phyloP scores from a whole-genome alignment of 2,113 vertebrate species.

The Galbula dea region DNA sequence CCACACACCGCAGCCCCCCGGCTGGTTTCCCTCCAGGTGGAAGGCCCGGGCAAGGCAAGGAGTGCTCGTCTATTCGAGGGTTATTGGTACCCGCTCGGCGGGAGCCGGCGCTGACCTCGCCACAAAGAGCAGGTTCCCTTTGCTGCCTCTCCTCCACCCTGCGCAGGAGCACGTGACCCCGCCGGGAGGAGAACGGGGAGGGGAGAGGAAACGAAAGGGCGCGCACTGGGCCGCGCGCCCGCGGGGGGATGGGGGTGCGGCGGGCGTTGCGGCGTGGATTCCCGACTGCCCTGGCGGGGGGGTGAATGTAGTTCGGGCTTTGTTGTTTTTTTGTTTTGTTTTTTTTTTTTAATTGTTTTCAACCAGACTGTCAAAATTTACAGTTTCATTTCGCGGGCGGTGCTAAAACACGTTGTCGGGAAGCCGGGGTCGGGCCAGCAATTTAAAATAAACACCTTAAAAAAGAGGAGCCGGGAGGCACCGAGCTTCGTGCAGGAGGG shows the following conservation, averaged over 20 bases:
- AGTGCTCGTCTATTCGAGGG: constrained; percentile 69
- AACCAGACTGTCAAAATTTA: constrained; percentile 48
- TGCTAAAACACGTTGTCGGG: neutral
- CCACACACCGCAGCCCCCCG: no score
- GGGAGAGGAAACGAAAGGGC: neutral
- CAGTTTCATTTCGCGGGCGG: constrained; percentile 53
- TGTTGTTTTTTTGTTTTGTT: no score
- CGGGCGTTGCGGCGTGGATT: no score
- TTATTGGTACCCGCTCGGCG: constrained; percentile 73
- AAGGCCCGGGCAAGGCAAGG: neutral
- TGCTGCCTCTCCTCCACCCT: constrained; percentile 72
- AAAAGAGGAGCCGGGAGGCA: neutral
- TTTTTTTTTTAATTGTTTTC: neutral
- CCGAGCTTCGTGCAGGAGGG: neutral
- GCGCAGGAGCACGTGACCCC: constrained; percentile 23
- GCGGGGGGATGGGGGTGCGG: neutral
- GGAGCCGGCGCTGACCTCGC: constrained; percentile 83
- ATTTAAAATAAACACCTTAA: neutral
- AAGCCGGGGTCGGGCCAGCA: neutral
- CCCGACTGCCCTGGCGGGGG: no score
- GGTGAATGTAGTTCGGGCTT: no score
- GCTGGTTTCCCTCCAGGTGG: no score
- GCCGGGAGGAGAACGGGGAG: neutral
- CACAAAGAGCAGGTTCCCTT: constrained; percentile 87
- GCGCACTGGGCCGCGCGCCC: neutral